Evolutionary conservation across 2,797 vertebrate genomes (phyloP), one percentile per base, ranked within the genome.

Genomic region (Diceros bicornis): DNA sequence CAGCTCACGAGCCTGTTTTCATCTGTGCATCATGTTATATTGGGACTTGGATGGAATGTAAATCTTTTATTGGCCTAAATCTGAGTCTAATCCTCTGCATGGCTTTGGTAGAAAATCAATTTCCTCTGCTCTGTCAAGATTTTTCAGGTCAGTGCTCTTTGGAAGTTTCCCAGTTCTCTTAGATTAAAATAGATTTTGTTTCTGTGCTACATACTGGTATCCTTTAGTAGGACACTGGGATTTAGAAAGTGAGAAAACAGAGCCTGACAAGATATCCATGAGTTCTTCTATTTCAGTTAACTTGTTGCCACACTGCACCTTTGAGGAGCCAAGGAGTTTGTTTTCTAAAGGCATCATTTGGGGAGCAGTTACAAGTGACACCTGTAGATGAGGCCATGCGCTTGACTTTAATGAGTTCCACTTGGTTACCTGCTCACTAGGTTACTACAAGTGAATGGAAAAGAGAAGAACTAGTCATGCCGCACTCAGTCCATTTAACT

Each of bases 31-130:
- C 1, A 0, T 95, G 55, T 96, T 98, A 93, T 95, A 34, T 87
- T 96, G 97, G 68, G 86, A 95, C 82, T 84, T 95, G 96, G 98
- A 92, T 61, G 72, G 93, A 98, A 97, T 98, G 86, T 95, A 98
- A 98, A 97, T 98, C 95, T 96, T 97, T 97, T 98, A 92, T 14
- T 98, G 98, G 7, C 98, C 97, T 98, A 98, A 99, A 98, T 98
- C 83, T 89, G 95, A 97, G 57, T 89, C 41, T 57, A 98, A 98
- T 98, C 71, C 68, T 98, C 97, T 97, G 96, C 94, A 97, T 98
- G 97, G 82, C 50, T 98, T 96, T 98, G 97, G 90, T 97, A 98
- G 97, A 98, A 98, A 99, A 99, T 98, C 88, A 98, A 88, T 99
- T 99, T 98, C 97, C 98, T 98, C 50, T 98, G 92, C 84, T 96